Evolutionary conservation across 2,113 vertebrate species (phyloP).

Genomic region (Phaethon lepturus): DNA sequence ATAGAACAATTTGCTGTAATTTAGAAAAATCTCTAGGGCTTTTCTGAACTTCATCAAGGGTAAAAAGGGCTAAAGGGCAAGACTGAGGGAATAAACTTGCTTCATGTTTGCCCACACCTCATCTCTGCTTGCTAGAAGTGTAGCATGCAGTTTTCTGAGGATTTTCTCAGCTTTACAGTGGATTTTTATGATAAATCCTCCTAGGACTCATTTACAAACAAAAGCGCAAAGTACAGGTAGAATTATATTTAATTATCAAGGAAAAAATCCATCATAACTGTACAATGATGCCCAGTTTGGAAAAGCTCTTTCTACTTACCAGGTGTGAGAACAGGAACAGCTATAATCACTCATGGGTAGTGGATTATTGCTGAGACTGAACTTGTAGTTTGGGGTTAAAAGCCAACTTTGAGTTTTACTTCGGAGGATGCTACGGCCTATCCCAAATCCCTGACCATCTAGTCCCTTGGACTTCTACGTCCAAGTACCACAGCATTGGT

Average conservation of each 20-base stretch:
- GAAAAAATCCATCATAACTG: neutral
- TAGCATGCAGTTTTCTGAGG: neutral
- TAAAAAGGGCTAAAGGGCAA: neutral
- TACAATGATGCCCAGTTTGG: neutral
- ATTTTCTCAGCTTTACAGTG: neutral
- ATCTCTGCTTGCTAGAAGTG: neutral
- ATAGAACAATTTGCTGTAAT: neutral
- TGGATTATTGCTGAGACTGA: neutral
- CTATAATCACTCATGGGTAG: neutral
- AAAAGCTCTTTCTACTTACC: neutral
- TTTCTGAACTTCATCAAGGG: neutral
- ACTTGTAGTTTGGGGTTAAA: neutral
- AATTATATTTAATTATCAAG: neutral
- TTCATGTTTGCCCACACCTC: neutral
- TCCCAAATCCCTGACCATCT: neutral
- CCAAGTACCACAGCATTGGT: neutral
- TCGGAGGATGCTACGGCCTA: rapidly evolving
- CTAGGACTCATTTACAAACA: neutral
- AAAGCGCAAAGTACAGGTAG: neutral
- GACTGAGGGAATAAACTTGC: neutral
- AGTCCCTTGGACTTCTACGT: too few species aligned
- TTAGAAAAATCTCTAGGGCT: neutral
- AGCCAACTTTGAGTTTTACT: neutral
- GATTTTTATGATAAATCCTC: neutral
- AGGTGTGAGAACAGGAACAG: neutral